These are phyloP conservation scores for Rhinella marina DNA, from an alignment of 2,797 vertebrate species.

Conservation along the genomic window DNA sequence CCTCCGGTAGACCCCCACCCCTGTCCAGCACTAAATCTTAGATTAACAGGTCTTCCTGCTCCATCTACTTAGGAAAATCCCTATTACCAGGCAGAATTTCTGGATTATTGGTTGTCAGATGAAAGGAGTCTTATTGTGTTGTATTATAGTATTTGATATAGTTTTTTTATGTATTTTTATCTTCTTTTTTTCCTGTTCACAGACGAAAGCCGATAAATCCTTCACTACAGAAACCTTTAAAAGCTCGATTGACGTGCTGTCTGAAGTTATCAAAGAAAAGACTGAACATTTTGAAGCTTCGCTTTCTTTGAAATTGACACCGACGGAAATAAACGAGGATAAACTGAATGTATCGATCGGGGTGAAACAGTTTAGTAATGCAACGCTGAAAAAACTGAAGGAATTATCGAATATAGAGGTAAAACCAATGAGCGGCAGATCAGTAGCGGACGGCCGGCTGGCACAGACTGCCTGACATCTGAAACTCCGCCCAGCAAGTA, in stretches of 20 bases:
- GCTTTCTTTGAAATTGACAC: conserved; percentile 77
- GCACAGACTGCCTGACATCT: too few species aligned
- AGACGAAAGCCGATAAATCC: conserved; percentile 83
- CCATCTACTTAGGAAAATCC: too few species aligned
- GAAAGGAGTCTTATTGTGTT: too few species aligned
- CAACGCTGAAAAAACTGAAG: conserved; percentile 66
- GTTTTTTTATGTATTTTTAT: too few species aligned
- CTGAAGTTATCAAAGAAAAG: conserved; percentile 70
- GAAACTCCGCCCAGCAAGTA: too few species aligned
- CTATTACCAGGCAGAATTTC: too few species aligned
- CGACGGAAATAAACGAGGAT: conserved; percentile 63
- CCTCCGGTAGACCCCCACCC: too few species aligned
- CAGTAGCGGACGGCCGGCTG: too few species aligned
- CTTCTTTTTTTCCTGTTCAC: neutral
- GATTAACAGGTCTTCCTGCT: too few species aligned
- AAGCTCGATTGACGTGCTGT: conserved; percentile 71
- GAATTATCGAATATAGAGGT: conserved; percentile 71
- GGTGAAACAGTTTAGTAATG: neutral
- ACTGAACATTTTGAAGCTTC: conserved; percentile 47
- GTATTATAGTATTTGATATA: too few species aligned
- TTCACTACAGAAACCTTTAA: conserved; percentile 79
- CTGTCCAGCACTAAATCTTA: too few species aligned
- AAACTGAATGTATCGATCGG: fast-evolving
- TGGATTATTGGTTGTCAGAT: neutral
- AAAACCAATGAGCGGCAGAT: conserved; percentile 45